phyloP scores from a whole-genome alignment of 2,113 vertebrate genomes.

The Coreoperca whiteheadi region DNA sequence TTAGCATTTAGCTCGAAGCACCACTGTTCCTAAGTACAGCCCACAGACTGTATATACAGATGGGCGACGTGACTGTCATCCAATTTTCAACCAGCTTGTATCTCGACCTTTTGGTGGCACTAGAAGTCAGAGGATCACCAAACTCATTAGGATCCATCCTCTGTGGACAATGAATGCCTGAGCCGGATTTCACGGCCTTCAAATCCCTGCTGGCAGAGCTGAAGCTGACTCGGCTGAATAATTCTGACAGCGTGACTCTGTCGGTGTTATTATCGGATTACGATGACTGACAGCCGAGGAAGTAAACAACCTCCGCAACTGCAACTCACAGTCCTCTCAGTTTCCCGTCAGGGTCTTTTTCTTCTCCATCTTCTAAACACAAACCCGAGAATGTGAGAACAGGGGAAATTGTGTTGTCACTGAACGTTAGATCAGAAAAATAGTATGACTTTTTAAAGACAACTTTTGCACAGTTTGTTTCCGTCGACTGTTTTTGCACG shows the following conservation, averaged over 20 bases:
- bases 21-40: no score
- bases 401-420: background rate
- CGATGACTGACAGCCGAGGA: conserved; percentile 30
- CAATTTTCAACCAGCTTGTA: background rate
- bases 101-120: background rate
- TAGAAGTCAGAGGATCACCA: background rate
- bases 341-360: background rate
- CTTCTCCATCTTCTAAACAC: conserved; percentile 9
- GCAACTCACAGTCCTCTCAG: background rate
- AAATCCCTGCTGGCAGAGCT: background rate
- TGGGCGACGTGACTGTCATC: no score
- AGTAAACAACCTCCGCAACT: conserved; percentile 26
- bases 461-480: background rate
- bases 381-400: conserved; percentile 20
- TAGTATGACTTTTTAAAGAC: background rate
- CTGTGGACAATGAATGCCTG: background rate
- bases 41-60: no score
- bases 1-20: no score
- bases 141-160: background rate
- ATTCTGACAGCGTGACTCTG: conserved; percentile 17
- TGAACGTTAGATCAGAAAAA: conserved; percentile 15
- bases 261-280: conserved; percentile 50
- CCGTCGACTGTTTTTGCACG: background rate
- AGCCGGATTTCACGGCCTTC: background rate
- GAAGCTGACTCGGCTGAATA: conserved; percentile 30